Evolutionary conservation across 2,888 invertebrate genomes (phyloP).

Genomic region (Cerastis leucographa): DNA sequence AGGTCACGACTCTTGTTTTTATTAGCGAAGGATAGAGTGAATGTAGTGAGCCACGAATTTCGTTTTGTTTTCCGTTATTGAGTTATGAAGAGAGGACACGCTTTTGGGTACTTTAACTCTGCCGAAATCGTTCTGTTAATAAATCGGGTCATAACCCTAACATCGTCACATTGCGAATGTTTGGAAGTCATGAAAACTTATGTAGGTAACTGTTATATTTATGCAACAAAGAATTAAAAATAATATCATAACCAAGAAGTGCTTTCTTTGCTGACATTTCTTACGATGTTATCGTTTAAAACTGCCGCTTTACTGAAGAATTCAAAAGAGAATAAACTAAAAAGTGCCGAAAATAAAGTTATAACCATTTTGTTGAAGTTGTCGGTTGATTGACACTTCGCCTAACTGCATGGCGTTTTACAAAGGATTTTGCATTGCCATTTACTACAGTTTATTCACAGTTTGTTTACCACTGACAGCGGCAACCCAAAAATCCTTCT

Average conservation of each 20-base stretch:
- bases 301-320: neutral
- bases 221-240: too few species aligned
- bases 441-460: neutral
- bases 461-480: neutral
- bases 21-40: slow-evolving; percentile 4
- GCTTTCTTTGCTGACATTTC: neutral
- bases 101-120: neutral
- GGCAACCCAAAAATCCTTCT: neutral
- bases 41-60: slow-evolving; percentile 10
- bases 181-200: neutral
- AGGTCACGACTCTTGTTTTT: slow-evolving; percentile 30
- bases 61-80: slow-evolving; percentile 9
- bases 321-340: neutral
- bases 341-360: neutral
- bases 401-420: neutral
- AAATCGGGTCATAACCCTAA: neutral
- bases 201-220: too few species aligned
- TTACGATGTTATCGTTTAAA: neutral
- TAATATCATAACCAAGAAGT: neutral
- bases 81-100: neutral
- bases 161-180: neutral
- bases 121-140: neutral
- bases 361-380: neutral
- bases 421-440: neutral
- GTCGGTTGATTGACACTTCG: neutral